Evolutionary conservation across 2,797 vertebrate species (phyloP), one percentile per base, ranked within the genome.

Genomic region (Lithobates pipiens): DNA sequence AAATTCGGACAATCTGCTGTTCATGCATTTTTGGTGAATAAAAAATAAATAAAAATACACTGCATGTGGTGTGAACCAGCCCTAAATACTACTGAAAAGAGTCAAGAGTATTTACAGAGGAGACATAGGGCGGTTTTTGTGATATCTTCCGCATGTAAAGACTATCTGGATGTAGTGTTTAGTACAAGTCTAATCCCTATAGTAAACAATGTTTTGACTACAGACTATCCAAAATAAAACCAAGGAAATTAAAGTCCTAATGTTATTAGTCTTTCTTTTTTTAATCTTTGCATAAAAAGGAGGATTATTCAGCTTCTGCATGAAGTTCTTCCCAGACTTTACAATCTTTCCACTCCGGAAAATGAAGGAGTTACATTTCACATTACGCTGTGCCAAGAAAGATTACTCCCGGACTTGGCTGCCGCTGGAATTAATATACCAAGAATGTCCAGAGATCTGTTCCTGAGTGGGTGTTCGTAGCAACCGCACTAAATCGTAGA

Each of bases 401-500:
- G 65, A 86, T 29, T 29, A 61, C 81, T 77, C 84, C 67, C 44
- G 44, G 36, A 54, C 72, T 76, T 76, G 54, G 84, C 77, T 57
- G 71, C 21, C 16, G 50, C 29, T 76, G 63, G 71, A 80, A 76
- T 73, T 7, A 82, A 82, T 80, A 76, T 72, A 68, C 77, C 34
- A 68, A 78, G 69, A 74, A 69, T 76, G 77, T 85, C 71, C 73
- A 23, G 42, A 67, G 77, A 57, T n/a, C 25, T 71, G 54, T 46
- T 29, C 73, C 73, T 44, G 84, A 70, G 84, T 81, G 78, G 78
- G 84, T 44, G 72, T 81, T 81, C 84, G 71, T 86, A 72, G 84
- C 78, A 81, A 46, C 72, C 65, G 13, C 5, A 6, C 13, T 27
- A 34, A 70, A 83, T 67, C 36, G 72, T 32, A 75, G 36, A 76